phyloP scores from a whole-genome alignment of 2,113 vertebrate species.

The Haliaeetus leucogaster region DNA sequence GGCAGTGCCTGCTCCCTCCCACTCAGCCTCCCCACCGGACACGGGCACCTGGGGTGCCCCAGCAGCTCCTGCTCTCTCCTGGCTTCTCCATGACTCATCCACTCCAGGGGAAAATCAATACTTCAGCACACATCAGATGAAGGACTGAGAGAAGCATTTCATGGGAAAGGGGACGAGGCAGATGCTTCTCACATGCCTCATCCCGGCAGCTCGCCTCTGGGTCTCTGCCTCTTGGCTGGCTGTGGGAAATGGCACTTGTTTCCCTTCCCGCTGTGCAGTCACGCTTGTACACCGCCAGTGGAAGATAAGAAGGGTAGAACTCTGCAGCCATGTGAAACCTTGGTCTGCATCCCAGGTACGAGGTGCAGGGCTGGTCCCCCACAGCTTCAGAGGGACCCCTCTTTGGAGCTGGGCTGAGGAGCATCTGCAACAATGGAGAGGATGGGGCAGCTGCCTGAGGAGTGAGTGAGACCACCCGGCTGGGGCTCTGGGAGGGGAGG shows the following conservation, averaged over 20 bases:
- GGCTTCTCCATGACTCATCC: constrained; percentile 21
- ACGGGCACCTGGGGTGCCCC: neutral
- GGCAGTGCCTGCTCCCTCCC: neutral
- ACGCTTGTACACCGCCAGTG: fast-evolving
- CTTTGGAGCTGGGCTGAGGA: neutral
- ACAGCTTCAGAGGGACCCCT: fast-evolving
- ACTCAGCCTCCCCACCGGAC: neutral
- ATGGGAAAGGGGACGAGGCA: constrained; percentile 16
- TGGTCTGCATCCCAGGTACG: fast-evolving
- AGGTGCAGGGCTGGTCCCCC: neutral
- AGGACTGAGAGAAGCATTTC: neutral
- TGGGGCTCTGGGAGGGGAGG: neutral
- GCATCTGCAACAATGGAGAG: neutral
- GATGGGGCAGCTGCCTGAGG: neutral
- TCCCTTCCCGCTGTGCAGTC: neutral
- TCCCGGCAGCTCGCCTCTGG: neutral
- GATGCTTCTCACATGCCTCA: constrained; percentile 47
- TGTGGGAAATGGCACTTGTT: constrained; percentile 43
- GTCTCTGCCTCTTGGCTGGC: neutral
- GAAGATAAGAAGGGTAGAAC: neutral
- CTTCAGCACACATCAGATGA: neutral
- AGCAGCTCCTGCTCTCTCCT: neutral
- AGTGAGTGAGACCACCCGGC: fast-evolving
- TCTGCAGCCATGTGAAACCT: neutral
- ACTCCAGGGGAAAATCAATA: constrained; percentile 2